Percentiles rank a stretch among this genome's conserved stretches.
phyloP scores from a whole-genome alignment of 2,888 invertebrate genomes.

The Selenia dentaria region DNA sequence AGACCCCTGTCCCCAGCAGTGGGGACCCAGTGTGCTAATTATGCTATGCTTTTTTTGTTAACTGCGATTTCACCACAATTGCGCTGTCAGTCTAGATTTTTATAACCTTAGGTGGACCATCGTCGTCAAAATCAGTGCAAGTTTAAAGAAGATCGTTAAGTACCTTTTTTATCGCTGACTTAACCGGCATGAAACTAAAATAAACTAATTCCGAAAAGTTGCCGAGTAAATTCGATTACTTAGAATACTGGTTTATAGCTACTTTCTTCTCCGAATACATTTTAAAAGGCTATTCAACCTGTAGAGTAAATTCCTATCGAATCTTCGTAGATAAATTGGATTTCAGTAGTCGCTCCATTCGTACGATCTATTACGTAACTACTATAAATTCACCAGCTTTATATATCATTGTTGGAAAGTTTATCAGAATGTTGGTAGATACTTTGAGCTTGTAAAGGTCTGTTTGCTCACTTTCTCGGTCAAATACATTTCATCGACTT shows the following conservation, averaged over 20 bases:
- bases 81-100: too few relatives aligned
- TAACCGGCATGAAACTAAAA: slow-evolving; percentile 3
- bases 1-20: too few relatives aligned
- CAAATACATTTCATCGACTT: too few relatives aligned
- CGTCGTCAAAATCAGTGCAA: neutral
- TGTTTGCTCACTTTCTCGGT: neutral
- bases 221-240: neutral
- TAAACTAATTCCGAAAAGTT: neutral
- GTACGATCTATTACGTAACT: too few relatives aligned
- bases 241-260: slow-evolving; percentile 5
- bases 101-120: slow-evolving; percentile 1
- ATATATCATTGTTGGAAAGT: neutral
- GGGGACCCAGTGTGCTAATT: too few relatives aligned
- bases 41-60: too few relatives aligned
- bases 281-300: neutral
- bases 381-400: slow-evolving; percentile 2
- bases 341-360: slow-evolving; percentile 1
- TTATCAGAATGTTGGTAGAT: neutral
- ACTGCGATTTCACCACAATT: too few relatives aligned
- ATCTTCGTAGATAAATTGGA: slow-evolving; percentile 11
- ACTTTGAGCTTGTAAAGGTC: neutral
- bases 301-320: slow-evolving; percentile 2
- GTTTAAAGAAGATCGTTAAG: neutral
- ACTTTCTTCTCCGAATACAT: neutral
- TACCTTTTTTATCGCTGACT: neutral